Evolutionary conservation across 2,113 vertebrate species (phyloP), one percentile per base, ranked within the genome.

Genomic region (Condylura cristata): DNA sequence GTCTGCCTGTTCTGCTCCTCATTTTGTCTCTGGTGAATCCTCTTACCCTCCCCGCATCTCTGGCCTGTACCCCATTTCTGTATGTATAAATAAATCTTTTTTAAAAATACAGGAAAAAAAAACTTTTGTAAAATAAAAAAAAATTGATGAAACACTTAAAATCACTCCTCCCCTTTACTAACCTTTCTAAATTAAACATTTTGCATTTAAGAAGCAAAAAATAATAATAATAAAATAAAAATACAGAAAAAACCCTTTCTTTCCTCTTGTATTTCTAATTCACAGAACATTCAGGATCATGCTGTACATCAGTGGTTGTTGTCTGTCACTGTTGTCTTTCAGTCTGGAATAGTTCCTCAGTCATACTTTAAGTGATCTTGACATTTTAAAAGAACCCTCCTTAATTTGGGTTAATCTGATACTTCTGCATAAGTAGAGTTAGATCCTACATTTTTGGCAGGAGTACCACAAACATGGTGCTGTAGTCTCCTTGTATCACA

Each of bases 311-410:
- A 89, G 22, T 56, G 32, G 17, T 92, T 80, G 34, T 84, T 22
- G 14, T n/a, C n/a, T 60, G 18, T 53, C 63, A 93, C 9, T 92
- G 80, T 6, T 37, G n/a, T 88, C 22, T 44, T 79, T 93, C 58
- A 85, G 5, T 41, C 41, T 82, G 44, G 53, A 68, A 41, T 76
- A 53, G 6, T 72, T 89, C 34, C 22, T 94, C 12, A 75, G 39
- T 71, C 65, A 70, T 86, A 26, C 94, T 90, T 93, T 80, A 56
- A 37, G 1, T 85, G 68, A 84, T 85, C 30, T 71, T 93, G 51
- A 44, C 86, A 48, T 89, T 89, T 95, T 94, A 76, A 2, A 72
- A 79, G 76, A 90, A 32, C 70, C 13, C 53, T 72, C 2, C 9
- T 78, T 34, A 20, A 1, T 83, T 91, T 85, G 41, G 13, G n/a